Evolutionary conservation across 2,113 vertebrate genomes (phyloP), one percentile per base, ranked within the genome.

Genomic region (Protobothrops flavoviridis): DNA sequence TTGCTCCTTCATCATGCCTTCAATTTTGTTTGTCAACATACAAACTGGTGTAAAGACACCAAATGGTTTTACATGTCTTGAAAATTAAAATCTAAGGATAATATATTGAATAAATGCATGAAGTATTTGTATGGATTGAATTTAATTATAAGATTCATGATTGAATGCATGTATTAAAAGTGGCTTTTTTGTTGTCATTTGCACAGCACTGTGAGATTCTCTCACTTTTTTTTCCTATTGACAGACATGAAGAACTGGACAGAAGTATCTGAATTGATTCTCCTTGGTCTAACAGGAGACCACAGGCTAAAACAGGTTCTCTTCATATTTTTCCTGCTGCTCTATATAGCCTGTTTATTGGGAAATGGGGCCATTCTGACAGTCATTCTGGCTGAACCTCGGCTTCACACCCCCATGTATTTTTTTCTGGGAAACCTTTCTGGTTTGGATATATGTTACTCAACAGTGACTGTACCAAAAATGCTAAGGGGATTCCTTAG

Each of bases 341-440:
- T 96, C 0, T 96, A 96, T 33, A 52, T 94, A 26, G 90, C 95
- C 8, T 94, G 93, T 7, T 29, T 96, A 11, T 10, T 69, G 48
- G 95, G 92, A 26, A 95, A 96, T 39, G 86, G 91, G 0, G 90
- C 95, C 26, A 94, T 96, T 91, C 69, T 96, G 2, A 85, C 87
- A n/a, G 69, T 96, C 3, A 92, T 88, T 1, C 6, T 95, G 0
- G 5, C 21, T 69, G 93, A 96, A 5, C 12, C 56, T 33, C 93
- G 56, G 1, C 95, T 96, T 0, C 94, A 95, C 53, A 96, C 55
- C 3, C 95, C 94, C 56, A 95, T 96, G 94, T 96, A 74, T 74
- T 74, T 74, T 74, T 74, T 74, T 33, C 64, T 69, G 64, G 64
- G 64, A 69, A 69, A n/a, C 96, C 56, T 96, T 96, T 92, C 95